Evolutionary conservation across 2,113 vertebrate genomes (phyloP), one percentile per base, ranked within the genome.

Genomic region (Glaucomys volans): DNA sequence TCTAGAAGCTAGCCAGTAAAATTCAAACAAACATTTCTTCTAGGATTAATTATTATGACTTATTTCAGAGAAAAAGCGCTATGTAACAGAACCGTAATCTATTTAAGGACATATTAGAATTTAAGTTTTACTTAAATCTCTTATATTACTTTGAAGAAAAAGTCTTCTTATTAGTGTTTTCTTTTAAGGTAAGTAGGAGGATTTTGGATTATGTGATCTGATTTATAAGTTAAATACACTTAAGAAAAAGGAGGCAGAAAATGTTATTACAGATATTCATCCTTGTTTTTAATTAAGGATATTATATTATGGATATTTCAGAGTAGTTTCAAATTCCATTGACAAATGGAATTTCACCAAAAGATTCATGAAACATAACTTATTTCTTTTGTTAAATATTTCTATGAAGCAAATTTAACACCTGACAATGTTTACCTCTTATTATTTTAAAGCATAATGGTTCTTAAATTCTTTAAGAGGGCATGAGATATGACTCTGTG

Each of bases 61-160:
- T 64, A 71, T 17, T 85, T 93, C 54, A 83, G 71, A 82, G 44
- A 62, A 90, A 95, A 94, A 57, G 3, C 30, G 62, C 14, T 85
- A 57, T 35, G 20, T 13, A 81, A 52, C 32, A 84, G 28, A 83
- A 44, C 8, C 57, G 22, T 3, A 92, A 67, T 5, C 24, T 75
- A 50, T 18, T 14, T 54, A 50, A 93, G 18, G 22, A 44, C 22
- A 30, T 75, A 18, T 77, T 54, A 74, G 4, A 94, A 62, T 74
- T 90, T 81, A 77, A 40, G 72, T 80, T 93, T 66, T 91, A 64
- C 75, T 93, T 79, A 59, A 84, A 79, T 76, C 16, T 80, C 82
- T 50, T 76, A 75, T 8, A 22, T 95, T 90, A 59, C 14, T 83
- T 86, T 82, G n/a, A 93, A 86, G 47, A 96, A 96, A 86, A 18